phyloP scores from a whole-genome alignment of 2,113 vertebrate species.

The Trachemys scripta region DNA sequence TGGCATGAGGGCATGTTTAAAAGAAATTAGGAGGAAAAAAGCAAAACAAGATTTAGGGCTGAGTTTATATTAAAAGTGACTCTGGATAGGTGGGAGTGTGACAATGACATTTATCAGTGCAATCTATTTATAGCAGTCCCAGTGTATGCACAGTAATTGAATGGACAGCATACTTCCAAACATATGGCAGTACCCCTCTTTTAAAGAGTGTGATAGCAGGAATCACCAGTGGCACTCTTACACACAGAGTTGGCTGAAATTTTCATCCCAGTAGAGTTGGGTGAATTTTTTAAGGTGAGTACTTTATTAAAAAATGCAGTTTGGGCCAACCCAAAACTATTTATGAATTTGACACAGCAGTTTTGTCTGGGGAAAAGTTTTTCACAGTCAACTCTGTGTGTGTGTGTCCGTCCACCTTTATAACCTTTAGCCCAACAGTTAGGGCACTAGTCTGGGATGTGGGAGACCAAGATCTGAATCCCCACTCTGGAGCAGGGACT shows the following conservation, averaged over 20 bases:
- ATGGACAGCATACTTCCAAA: neutral
- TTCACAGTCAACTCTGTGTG: neutral
- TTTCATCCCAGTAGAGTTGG: neutral
- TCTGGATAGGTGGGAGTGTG: neutral
- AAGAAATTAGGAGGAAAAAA: neutral
- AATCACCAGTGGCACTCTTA: neutral
- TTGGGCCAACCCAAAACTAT: neutral
- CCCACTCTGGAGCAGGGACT: neutral
- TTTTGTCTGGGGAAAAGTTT: neutral
- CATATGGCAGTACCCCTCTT: neutral
- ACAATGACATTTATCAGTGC: neutral
- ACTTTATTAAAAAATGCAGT: neutral
- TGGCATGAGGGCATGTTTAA: neutral
- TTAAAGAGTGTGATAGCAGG: neutral
- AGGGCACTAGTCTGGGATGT: neutral
- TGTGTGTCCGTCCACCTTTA: no score
- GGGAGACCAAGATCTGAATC: neutral
- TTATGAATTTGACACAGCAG: neutral
- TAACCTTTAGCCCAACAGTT: neutral
- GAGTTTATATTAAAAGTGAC: neutral
- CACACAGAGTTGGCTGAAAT: neutral
- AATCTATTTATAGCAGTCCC: neutral
- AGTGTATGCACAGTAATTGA: neutral
- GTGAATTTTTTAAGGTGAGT: neutral
- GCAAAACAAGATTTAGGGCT: neutral